Base-by-base conservation (phyloP, 2,888 invertebrate genomes). In the Xylota segnis region DNA sequence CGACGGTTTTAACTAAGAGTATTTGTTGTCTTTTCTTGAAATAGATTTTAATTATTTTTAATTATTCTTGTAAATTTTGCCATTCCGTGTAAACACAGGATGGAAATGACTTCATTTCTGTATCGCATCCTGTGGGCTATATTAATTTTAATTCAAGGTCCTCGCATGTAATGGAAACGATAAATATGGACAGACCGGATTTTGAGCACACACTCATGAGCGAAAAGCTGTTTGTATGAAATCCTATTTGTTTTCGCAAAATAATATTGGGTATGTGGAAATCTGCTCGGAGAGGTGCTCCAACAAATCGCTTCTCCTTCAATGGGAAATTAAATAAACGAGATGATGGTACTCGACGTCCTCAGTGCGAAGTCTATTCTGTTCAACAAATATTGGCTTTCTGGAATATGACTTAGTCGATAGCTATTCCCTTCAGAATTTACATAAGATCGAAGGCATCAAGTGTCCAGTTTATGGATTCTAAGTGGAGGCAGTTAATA, bases 31-130 rank as follows among this genome's bases (percentile, higher is more conserved):
- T 34, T 16, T 32, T 56, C 16, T 56, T 56, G 16, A 56, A 56
- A 56, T 56, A 56, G 56, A 56, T 56, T 56, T 56, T 56, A 56
- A 56, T 56, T 56, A 56, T 56, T 56, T 56, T 56, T 56, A 56
- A 56, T 34, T 34, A 56, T 34, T 34, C 16, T 1, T 14, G 9
- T 32, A 32, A 14, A 14, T 56, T 56, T 14, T 32, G 1, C 2
- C 4, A 4, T 32, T 34, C 34, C 5, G 32, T 29, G 10, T 29
- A 32, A 5, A 23, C 12, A 18, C 4, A 12, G 12, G n/a, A 18
- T 12, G 12, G 5, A 50, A 23, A 50, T 50, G 23, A 12, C 50
- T 50, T 50, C 23, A 50, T 23, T 4, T 50, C 9, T 12, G 5
- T 23, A 23, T 16, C 50, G 5, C 12, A 12, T 23, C 50, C 23